Evolutionary conservation across 2,888 invertebrate species (phyloP), one percentile per base, ranked within the genome.

Genomic region (Calliscelio sp.): DNA sequence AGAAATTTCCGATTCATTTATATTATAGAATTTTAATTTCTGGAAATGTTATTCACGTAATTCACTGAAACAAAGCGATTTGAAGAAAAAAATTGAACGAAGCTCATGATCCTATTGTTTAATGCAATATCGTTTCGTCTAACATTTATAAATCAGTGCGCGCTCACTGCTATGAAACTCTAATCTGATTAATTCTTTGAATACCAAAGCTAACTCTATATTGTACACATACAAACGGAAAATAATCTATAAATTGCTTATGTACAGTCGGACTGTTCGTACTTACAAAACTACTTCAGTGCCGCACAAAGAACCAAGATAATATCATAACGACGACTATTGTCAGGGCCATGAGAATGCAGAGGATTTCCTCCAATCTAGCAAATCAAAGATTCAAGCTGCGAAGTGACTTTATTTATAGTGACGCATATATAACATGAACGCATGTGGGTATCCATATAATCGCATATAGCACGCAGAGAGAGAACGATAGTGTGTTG

Each of bases 381-480:
- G 65, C 61, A 59, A 75, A 82, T 77, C 74, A 68, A 81, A 81
- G 77, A 84, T 84, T 82, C 57, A 81, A 84, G 81, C 73, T 44
- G 41, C 63, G 81, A 77, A 74, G 73, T 59, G 68, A 25, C 57
- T 46, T 85, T 87, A 85, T 88, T 89, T 89, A 89, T 87, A 86
- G 87, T 68, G 86, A 87, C 85, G 81, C 75, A 70, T 81, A 79
- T 85, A 78, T 79, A 79, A 81, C 81, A 63, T 55, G 68, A 49
- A 81, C 55, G 78, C 78, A 61, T 65, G 63, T 49, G 53, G 57
- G 81, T 55, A 81, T 71, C 51, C 53, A 75, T 70, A 84, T 80
- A 75, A 75, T 75, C 66, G 55, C 63, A 80, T 80, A 68, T 68
- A 83, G 74, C 63, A 55, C 55, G 57, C 18, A 70, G 81, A 81